These are phyloP conservation scores for Zaprionus davidi DNA, from an alignment of 1,140 invertebrate genomes.

Conservation along the genomic window DNA sequence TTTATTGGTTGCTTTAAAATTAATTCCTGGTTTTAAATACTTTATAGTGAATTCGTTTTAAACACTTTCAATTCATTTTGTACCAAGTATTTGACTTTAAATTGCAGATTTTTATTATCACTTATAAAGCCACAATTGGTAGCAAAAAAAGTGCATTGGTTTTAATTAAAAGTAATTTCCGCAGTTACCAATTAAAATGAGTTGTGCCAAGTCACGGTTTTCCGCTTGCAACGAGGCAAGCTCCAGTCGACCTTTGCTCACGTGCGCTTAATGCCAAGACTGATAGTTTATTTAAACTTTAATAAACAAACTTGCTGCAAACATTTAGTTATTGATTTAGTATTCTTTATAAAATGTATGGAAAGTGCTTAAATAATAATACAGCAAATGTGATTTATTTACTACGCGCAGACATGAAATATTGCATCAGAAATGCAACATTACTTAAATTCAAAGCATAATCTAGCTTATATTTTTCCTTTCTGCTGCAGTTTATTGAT, in stretches of 20 bases:
- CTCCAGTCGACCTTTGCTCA: no score
- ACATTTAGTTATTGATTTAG: no score
- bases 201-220: not conserved
- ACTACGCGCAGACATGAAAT: no score
- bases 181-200: slow-evolving; percentile 1
- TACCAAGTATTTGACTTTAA: not conserved
- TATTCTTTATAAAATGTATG: no score
- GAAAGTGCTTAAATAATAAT: no score
- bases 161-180: slow-evolving; percentile 8
- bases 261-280: not conserved
- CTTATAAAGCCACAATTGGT: not conserved
- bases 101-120: not conserved
- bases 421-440: no score
- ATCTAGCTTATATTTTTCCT: not conserved
- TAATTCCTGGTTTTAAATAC: not conserved
- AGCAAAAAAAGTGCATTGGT: not conserved
- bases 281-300: not conserved
- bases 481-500: slow-evolving; percentile 7
- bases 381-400: no score
- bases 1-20: not conserved
- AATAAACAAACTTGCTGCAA: not conserved
- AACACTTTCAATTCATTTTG: not conserved
- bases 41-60: not conserved
- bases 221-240: not conserved
- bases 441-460: not conserved